phyloP scores from a whole-genome alignment of 2,113 vertebrate species.

The Gorsachius goisagi region DNA sequence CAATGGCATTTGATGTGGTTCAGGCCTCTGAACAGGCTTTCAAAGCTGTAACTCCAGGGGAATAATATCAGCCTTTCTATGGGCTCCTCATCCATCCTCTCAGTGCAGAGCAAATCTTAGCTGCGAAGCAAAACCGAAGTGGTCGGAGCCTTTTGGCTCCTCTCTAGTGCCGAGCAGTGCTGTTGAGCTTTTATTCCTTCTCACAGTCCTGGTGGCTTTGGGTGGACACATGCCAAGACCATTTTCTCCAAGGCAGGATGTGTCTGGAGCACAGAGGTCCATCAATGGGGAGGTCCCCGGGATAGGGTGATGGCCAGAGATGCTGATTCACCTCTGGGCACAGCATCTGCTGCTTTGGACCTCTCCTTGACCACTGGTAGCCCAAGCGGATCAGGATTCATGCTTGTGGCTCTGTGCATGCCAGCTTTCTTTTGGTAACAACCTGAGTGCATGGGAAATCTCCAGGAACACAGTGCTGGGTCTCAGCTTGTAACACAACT shows the following conservation, averaged over 20 bases:
- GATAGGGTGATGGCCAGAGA: not conserved
- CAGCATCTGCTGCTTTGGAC: not conserved
- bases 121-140: rapidly evolving
- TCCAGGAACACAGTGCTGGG: not conserved
- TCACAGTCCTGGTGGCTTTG: rapidly evolving
- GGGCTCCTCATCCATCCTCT: not conserved
- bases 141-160: not conserved
- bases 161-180: rapidly evolving
- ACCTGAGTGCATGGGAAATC: not conserved
- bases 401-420: rapidly evolving
- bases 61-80: conserved; percentile 16
- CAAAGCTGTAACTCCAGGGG: not conserved
- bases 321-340: not conserved
- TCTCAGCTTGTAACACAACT: not conserved
- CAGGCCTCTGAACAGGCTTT: conserved; percentile 40
- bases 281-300: not conserved
- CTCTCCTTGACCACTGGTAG: rapidly evolving
- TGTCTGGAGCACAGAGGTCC: not conserved
- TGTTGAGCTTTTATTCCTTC: not conserved
- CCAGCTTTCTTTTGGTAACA: not conserved
- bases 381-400: not conserved
- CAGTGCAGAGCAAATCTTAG: not conserved
- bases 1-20: conserved; percentile 44
- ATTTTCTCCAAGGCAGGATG: not conserved
- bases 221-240: rapidly evolving